Evolutionary conservation across 2,113 vertebrate species (phyloP), one percentile per base, ranked within the genome.

Genomic region (Salminus brasiliensis): DNA sequence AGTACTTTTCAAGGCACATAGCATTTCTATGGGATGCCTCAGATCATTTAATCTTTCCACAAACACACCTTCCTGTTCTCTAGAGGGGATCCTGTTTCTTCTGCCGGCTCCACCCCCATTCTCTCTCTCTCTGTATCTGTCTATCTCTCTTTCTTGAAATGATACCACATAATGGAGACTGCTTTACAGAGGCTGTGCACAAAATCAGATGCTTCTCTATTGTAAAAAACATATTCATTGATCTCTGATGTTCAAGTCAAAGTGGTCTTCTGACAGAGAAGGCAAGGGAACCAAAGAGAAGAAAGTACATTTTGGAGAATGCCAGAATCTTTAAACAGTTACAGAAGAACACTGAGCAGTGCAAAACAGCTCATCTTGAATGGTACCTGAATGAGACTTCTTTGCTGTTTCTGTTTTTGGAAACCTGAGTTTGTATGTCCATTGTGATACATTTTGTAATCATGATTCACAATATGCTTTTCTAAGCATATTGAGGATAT

Each of bases 41-140:
- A 63, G 43, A 52, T 52, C 15, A 49, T 57, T 25, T 69, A 10
- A 70, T 76, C 52, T 66, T 36, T 73, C 49, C 39, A 36, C 36
- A 63, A 45, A 63, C 29, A 47, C 57, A n/a, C 34, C 55, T 66
- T 39, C 34, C 18, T 39, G 11, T 65, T 65, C 62, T 75, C 55
- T n/a, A 10, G 55, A 74, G 72, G 25, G 30, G 30, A 62, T 62
- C 13, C 3, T 36, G 32, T 75, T 75, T 27, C 43, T 15, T 23
- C 11, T 34, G 15, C 41, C 18, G 1, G 5, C 23, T 45, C n/a
- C 7, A 3, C 49, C 16, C 12, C 11, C 32, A 8, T 12, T 2
- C 25, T 43, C 41, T 43, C 23, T 72, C 47, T 34, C 13, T 53
- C 47, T 72, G 45, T 5, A 25, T 52, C 69, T 27, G 6, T n/a